These are phyloP conservation scores for Lipotes vexillifer DNA, from an alignment of 2,113 vertebrate genomes.

Conservation along the genomic window DNA sequence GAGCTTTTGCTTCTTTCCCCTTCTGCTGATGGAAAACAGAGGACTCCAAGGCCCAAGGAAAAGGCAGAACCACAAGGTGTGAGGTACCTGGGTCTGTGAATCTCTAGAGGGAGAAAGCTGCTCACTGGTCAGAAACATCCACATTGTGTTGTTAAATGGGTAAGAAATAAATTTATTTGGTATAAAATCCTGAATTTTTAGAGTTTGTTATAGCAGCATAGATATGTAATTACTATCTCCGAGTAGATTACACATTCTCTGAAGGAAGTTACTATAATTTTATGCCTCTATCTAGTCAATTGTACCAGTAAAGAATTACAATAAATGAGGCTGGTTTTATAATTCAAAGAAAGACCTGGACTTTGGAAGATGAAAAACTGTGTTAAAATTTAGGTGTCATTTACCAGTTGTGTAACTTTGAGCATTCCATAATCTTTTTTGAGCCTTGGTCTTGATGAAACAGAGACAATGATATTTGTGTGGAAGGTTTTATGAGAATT, in stretches of 20 bases:
- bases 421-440: background rate
- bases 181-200: background rate
- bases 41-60: background rate
- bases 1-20: background rate
- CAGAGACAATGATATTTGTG: background rate
- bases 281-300: background rate
- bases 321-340: background rate
- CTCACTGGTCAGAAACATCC: background rate
- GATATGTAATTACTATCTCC: background rate
- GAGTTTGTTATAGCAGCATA: background rate
- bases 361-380: background rate
- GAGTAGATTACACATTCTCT: background rate
- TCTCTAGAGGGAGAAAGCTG: background rate
- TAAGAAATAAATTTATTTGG: background rate
- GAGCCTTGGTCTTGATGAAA: background rate
- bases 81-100: background rate
- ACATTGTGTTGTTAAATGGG: background rate
- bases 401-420: background rate
- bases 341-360: background rate
- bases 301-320: background rate
- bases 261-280: background rate
- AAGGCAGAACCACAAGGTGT: background rate
- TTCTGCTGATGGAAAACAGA: background rate
- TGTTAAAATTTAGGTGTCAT: background rate
- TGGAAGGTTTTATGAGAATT: background rate